Base-by-base conservation (phyloP, 2,113 vertebrate species). In the Gopherus flavomarginatus region DNA sequence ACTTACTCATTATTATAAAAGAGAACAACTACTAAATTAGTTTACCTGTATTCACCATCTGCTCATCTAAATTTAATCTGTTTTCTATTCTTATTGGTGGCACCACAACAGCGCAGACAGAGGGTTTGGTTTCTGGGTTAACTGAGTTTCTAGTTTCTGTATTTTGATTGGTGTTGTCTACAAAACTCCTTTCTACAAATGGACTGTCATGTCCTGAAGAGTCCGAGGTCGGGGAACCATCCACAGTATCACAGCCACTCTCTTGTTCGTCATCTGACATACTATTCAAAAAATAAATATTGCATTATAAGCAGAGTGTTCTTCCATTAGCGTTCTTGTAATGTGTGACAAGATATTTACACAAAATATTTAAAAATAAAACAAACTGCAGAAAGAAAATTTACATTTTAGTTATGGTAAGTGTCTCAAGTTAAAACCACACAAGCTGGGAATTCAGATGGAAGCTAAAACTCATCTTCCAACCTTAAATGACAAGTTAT, bases 251-350 rank as follows among this genome's bases (percentile, higher is more conserved):
- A 96, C 99, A 99, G 26, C 99, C 98, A 31, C 99, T 99, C 95
- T 99, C 99, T 91, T 99, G 99, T 75, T 99, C 99, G 0, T 99
- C 99, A 49, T 99, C 99, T 10, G 99, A 99, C 98, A 99, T 99
- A 77, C 99, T 99, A 97, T 1, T 85, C 89, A 56, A 96, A 91
- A 93, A 3, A 86, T 27, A 50, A 91, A 78, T 49, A 78, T 54
- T 83, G 49, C 44, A 53, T 29, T 95, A 62, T 95, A 95, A 53
- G 31, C 35, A 72, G n/a, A 42, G 35, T 22, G 14, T 0, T 21
- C 81, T 80, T 80, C 35, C 21, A 35, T 31, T 38, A 56, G 13
- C 0, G 0, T 83, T 92, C 38, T 89, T 82, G 75, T 12, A 90
- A n/a, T 80, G 92, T 22, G 10, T 54, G 24, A 24, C 26, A 50